Evolutionary conservation across 2,888 invertebrate genomes (phyloP).

Genomic region (Cephus spinipes): DNA sequence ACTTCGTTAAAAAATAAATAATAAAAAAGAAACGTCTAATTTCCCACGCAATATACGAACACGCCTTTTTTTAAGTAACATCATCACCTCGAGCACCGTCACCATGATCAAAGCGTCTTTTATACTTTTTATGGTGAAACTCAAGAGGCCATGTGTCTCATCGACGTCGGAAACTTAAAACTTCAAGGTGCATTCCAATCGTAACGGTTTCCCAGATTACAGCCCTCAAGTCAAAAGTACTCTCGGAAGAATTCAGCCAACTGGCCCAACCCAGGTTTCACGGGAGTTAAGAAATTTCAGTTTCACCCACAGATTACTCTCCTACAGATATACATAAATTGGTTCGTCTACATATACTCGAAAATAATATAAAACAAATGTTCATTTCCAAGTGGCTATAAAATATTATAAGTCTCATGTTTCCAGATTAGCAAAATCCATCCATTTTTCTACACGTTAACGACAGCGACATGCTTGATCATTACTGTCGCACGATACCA

Average conservation of each 20-base stretch:
- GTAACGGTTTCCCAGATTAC: neutral
- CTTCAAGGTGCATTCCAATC: neutral
- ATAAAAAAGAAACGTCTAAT: neutral
- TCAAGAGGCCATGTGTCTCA: neutral
- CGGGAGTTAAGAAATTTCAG: neutral
- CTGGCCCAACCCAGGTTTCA: neutral
- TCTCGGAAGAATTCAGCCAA: neutral
- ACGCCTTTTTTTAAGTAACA: neutral
- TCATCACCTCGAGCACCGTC: neutral
- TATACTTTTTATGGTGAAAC: neutral
- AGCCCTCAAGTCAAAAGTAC: neutral
- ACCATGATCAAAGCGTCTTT: neutral
- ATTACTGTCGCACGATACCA: neutral
- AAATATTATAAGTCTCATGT: neutral
- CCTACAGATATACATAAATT: neutral
- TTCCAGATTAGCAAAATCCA: neutral
- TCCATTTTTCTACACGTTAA: neutral
- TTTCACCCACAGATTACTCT: neutral
- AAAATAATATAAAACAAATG: neutral
- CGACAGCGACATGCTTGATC: neutral
- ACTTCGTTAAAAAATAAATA: neutral
- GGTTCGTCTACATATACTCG: neutral
- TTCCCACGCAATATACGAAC: neutral
- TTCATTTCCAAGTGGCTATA: neutral
- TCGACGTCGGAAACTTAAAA: neutral